Evolutionary conservation across 2,888 invertebrate genomes (phyloP).

Genomic region (Heterodera filipjevi): DNA sequence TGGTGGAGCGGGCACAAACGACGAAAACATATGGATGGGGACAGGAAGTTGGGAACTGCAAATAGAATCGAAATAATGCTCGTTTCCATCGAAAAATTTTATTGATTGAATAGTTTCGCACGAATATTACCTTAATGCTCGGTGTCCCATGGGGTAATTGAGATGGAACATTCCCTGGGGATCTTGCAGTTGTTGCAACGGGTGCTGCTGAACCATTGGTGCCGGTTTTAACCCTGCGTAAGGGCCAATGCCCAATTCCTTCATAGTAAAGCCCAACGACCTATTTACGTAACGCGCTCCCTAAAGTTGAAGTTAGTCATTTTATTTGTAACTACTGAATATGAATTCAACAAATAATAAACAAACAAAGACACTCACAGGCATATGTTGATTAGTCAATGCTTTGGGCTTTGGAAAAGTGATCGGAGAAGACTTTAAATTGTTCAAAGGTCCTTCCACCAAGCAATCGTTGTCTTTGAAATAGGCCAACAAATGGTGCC

Average conservation of each 20-base stretch:
- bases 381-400: constrained; percentile 75
- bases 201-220: constrained; percentile 66
- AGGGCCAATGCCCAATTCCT: constrained; percentile 88
- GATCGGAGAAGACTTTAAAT: constrained; percentile 91
- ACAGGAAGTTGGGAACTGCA: constrained; percentile 74
- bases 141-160: constrained; percentile 26
- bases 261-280: constrained; percentile 87
- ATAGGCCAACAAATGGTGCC: constrained; percentile 84
- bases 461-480: constrained; percentile 90
- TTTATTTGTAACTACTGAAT: neutral
- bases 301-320: constrained; percentile 48
- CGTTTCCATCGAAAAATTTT: too few relatives aligned
- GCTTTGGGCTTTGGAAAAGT: constrained; percentile 97
- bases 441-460: constrained; percentile 95
- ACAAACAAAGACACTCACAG: constrained; percentile 24
- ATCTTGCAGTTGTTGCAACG: constrained; percentile 76
- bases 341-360: too few relatives aligned
- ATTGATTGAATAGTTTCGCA: too few relatives aligned
- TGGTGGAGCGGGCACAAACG: constrained; percentile 32
- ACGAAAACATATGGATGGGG: constrained; percentile 79
- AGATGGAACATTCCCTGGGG: constrained; percentile 68
- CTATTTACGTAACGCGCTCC: constrained; percentile 97
- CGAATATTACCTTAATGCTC: constrained; percentile 14
- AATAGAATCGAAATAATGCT: neutral
- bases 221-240: constrained; percentile 75